phyloP scores from a whole-genome alignment of 2,888 invertebrate genomes.

The Polydesmus complanatus region DNA sequence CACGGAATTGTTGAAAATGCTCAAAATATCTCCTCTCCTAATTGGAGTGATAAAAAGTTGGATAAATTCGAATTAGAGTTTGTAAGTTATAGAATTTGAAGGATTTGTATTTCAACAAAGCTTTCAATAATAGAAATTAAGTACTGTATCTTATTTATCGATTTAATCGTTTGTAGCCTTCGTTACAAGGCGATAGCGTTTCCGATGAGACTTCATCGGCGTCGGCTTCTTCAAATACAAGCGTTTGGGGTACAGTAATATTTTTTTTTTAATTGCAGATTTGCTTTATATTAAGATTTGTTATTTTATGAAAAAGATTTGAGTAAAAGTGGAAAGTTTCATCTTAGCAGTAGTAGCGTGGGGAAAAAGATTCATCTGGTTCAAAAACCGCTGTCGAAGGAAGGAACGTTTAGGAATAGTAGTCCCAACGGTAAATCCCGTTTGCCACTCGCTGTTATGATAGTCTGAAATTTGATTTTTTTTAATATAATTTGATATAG shows the following conservation, averaged over 20 bases:
- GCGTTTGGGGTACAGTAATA: constrained; percentile 23
- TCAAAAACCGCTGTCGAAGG: constrained; percentile 19
- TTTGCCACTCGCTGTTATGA: not conserved
- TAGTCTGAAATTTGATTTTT: no score
- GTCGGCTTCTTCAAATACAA: constrained; percentile 19
- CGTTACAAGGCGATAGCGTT: constrained; percentile 20
- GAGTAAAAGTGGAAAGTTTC: constrained; percentile 11
- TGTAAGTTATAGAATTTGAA: constrained; percentile 18
- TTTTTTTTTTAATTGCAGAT: no score
- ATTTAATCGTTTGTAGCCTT: constrained; percentile 19
- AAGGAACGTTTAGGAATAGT: constrained; percentile 19
- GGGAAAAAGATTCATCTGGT: constrained; percentile 21
- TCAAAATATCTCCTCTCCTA: not conserved
- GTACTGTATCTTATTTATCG: not conserved
- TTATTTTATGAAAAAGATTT: constrained; percentile 6
- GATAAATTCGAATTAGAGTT: constrained; percentile 23
- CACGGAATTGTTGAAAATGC: not conserved
- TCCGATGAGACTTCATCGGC: constrained; percentile 14
- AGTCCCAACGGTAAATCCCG: constrained; percentile 17
- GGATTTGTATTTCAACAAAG: not conserved
- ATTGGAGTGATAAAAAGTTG: constrained; percentile 2
- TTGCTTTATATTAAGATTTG: not conserved
- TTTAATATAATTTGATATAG: not conserved
- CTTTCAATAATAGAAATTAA: no score
- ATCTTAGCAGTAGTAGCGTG: constrained; percentile 10